Evolutionary conservation across 1,140 invertebrate genomes (phyloP), one percentile per base, ranked within the genome.

Genomic region (Xylocopa sonorina): DNA sequence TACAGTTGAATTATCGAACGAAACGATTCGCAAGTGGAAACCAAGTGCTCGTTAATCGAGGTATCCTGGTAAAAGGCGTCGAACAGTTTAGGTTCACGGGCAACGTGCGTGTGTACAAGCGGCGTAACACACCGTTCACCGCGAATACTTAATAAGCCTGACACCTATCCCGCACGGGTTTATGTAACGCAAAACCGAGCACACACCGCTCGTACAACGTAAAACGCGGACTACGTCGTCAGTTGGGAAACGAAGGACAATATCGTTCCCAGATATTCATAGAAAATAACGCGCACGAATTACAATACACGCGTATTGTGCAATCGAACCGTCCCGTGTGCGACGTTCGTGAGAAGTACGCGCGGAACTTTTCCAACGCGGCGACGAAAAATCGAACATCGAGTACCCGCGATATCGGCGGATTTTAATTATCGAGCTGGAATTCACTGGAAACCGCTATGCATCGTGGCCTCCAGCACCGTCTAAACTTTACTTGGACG

Each of bases 141-240:
- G 71, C 43, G 76, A 80, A 80, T 85, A 76, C 76, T 74, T 77
- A 77, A 86, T 74, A 69, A 85, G 60, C 48, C 68, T 43, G 80
- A 82, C 73, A 66, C 43, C 68, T 57, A 50, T 77, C 60, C 58
- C 51, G 29, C 73, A 16, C 18, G 67, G 46, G 62, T 86, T 86
- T 86, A 85, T 80, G 83, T 83, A 86, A 86, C 58, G 55, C 55
- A 60, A 82, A 85, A 80, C 68, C 78, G 27, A 51, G n/a, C 29
- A 41, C 24, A 32, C 6, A 24, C n/a, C n/a, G n/a, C n/a, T n/a
- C n/a, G n/a, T n/a, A n/a, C 14, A 18, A 38, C 50, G 16, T 10
- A 32, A 9, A 50, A n/a, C 21, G n/a, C 0, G 16, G 51, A 50
- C 24, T 3, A 1, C 27, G 46, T 16, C 14, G 24, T 53, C 77